Evolutionary conservation across 2,888 invertebrate genomes (phyloP), one percentile per base, ranked within the genome.

Genomic region (Diarsia mendica): DNA sequence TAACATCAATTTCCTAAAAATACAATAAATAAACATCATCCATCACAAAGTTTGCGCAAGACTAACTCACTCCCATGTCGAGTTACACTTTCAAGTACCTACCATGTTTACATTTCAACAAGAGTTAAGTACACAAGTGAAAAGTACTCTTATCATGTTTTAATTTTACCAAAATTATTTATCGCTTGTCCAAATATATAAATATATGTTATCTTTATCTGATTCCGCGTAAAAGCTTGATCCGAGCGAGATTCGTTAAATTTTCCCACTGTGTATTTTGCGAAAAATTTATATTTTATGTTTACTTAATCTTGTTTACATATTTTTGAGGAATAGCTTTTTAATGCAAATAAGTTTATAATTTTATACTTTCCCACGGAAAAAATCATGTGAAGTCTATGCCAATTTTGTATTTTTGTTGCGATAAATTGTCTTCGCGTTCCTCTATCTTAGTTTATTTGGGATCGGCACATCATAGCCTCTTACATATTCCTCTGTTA

Each of bases 61-160:
- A 61, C 46, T 78, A 60, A 75, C 61, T 64, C 77, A 55, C 28
- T 4, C 28, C 28, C 28, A 72, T 53, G 28, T 69, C 60, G 46
- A 61, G 63, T 44, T 49, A 74, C 71, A 77, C 28, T 82, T 80
- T 82, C 76, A 72, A 79, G 83, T 84, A 20, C 44, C n/a, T 84
- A 20, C 44, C n/a, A 61, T 89, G 82, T 91, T 91, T 89, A 85
- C 87, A 78, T 79, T 79, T 75, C 72, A 73, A 77, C 80, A 87
- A 88, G 86, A 87, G 81, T 58, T 83, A 46, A 67, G 80, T 85
- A 88, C 89, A 90, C 79, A 81, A 79, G 85, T 84, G 82, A 85
- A 88, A 89, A 76, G 72, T 60, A 39, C 20, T 33, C 68, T 82
- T 87, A 86, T 85, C 82, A 65, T n/a, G 60, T 69, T 82, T 84